phyloP scores from a whole-genome alignment of 2,797 vertebrate genomes.

The Tadarida brasiliensis region DNA sequence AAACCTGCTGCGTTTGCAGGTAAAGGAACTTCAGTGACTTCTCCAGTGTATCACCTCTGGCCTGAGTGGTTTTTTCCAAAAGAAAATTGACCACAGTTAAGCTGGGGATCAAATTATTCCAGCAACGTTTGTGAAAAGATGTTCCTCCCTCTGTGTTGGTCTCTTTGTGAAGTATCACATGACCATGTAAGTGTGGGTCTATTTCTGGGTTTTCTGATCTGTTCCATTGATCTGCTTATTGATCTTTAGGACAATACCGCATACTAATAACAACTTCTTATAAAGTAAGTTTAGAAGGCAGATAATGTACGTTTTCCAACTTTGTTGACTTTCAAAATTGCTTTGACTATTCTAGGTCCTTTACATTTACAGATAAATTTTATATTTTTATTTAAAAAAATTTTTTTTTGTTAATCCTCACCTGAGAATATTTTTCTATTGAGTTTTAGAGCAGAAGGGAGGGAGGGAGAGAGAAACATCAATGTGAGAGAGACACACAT shows the following conservation, averaged over 20 bases:
- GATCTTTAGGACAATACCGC: not conserved
- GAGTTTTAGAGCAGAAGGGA: no score
- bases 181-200: not conserved
- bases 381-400: no score
- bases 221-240: no score
- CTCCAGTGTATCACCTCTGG: not conserved
- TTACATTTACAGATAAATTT: not conserved
- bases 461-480: no score
- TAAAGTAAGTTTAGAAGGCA: not conserved
- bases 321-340: not conserved
- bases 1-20: not conserved
- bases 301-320: not conserved
- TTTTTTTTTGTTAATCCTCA: no score
- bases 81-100: not conserved
- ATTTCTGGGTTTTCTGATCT: not conserved
- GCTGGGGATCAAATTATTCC: not conserved
- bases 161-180: not conserved
- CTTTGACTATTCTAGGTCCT: not conserved
- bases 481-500: no score
- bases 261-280: not conserved
- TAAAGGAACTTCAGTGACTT: not conserved
- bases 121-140: not conserved
- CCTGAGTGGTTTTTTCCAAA: not conserved
- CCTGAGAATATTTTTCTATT: no score
- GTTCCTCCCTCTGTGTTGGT: not conserved